Evolutionary conservation across 37 sponge, comb jelly and placozoan species (phyloP), one percentile per base, ranked within the genome.

Genomic region (Agelas oroides): DNA sequence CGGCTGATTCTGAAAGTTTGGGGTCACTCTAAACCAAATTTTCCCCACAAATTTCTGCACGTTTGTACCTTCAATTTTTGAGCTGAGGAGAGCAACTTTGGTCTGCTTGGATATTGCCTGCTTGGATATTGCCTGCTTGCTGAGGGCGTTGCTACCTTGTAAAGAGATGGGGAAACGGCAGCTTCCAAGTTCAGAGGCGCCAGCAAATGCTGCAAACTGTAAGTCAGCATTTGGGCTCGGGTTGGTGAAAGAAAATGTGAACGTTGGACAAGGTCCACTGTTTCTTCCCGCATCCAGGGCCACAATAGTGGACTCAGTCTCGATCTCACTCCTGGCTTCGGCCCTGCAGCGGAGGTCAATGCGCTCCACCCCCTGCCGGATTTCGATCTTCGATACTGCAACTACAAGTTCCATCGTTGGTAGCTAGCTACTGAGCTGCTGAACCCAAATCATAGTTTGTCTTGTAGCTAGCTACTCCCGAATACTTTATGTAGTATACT

Each of bases 391-490:
- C 5, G 36, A 1, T 41, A 90, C 32, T 54, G 66, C 64, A 37
- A 90, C 70, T 14, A 28, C 23, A 12, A 84, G 20, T 21, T 90
- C 86, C 90, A 90, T 90, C 1, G 36, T 6, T 46, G n/a, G n/a
- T n/a, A n/a, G n/a, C n/a, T n/a, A n/a, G n/a, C n/a, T n/a, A n/a
- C n/a, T n/a, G n/a, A n/a, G n/a, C n/a, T n/a, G n/a, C n/a, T n/a
- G n/a, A n/a, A n/a, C n/a, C n/a, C n/a, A n/a, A n/a, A n/a, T n/a
- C n/a, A n/a, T n/a, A n/a, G n/a, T n/a, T n/a, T n/a, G n/a, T n/a
- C n/a, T n/a, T n/a, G n/a, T n/a, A n/a, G n/a, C n/a, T n/a, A n/a
- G n/a, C n/a, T n/a, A n/a, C n/a, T n/a, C n/a, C n/a, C n/a, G n/a
- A n/a, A n/a, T n/a, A n/a, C n/a, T n/a, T n/a, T n/a, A n/a, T n/a